These are phyloP conservation scores for Ibidorhyncha struthersii DNA, from an alignment of 2,113 vertebrate species.

Conservation along the genomic window DNA sequence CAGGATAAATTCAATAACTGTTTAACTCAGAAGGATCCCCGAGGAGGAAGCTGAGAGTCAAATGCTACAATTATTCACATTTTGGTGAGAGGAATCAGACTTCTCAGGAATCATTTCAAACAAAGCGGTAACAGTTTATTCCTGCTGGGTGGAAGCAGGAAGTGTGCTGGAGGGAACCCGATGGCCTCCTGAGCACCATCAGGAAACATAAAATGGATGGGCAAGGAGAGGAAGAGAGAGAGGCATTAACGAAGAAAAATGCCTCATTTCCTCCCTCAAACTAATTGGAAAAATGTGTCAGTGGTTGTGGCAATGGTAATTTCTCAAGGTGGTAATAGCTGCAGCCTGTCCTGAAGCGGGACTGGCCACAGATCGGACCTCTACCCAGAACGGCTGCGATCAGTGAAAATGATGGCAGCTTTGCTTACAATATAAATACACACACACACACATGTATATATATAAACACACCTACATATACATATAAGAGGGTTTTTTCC, in stretches of 20 bases:
- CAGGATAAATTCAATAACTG: conserved; percentile 61
- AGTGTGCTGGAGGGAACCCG: conserved; percentile 10
- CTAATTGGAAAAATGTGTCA: conserved; percentile 67
- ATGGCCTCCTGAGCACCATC: conserved; percentile 35
- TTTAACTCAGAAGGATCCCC: conserved; percentile 54
- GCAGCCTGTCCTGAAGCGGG: not conserved
- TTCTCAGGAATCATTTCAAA: conserved; percentile 46
- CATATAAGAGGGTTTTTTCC: not conserved
- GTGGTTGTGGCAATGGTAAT: conserved; percentile 19
- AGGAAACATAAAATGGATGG: conserved; percentile 53
- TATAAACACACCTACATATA: not conserved
- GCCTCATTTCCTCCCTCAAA: conserved; percentile 30
- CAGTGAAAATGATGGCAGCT: not conserved
- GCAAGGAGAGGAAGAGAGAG: conserved; percentile 42
- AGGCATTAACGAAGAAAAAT: conserved; percentile 69
- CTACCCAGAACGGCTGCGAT: not conserved
- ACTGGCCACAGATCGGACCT: not conserved
- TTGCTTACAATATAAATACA: not conserved
- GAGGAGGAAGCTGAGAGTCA: conserved; percentile 52
- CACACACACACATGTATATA: not conserved
- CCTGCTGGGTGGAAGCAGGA: conserved; percentile 45
- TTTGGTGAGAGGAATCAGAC: conserved; percentile 42
- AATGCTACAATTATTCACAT: conserved; percentile 57
- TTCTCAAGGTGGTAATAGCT: conserved; percentile 57
- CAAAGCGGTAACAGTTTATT: conserved; percentile 14